A percentile compares a stretch with the other conserved stretches of the same genome.
phyloP scores from a whole-genome alignment of 2,113 vertebrate genomes.

The Eublepharis macularius region DNA sequence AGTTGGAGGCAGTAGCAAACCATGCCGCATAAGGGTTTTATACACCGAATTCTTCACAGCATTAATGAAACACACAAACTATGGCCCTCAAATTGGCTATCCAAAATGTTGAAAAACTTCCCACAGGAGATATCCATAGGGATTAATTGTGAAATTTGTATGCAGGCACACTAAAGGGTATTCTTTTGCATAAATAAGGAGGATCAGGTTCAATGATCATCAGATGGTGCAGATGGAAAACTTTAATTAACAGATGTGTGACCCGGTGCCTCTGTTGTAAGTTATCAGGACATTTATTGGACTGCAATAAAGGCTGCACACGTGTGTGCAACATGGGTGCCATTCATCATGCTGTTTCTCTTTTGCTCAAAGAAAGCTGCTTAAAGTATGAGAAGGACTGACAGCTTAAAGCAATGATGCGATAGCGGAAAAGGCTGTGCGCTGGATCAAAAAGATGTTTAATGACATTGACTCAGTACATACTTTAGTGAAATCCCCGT shows the following conservation, averaged over 20 bases:
- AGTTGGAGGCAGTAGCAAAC: neutral
- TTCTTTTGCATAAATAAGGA: neutral
- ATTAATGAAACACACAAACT: neutral
- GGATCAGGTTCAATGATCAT: neutral
- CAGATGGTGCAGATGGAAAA: conserved; percentile 12
- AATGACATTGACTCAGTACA: neutral
- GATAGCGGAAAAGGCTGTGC: neutral
- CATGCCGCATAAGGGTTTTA: too few relatives aligned
- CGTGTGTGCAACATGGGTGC: neutral
- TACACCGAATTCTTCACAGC: neutral
- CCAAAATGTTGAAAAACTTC: neutral
- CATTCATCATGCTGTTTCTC: conserved; percentile 7
- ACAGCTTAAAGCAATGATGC: neutral
- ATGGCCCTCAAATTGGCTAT: neutral
- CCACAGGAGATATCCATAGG: neutral
- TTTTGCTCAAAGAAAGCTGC: neutral
- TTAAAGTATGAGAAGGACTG: neutral
- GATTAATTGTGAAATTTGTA: neutral
- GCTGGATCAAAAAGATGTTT: neutral
- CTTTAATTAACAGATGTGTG: conserved; percentile 30
- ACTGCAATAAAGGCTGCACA: conserved; percentile 8
- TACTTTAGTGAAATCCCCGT: neutral
- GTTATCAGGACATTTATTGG: conserved; percentile 28
- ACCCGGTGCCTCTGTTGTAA: conserved; percentile 3
- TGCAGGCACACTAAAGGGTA: neutral